Conservation (phyloP, 2,888 invertebrate genomes). For the Agrotis exclamationis region DNA sequence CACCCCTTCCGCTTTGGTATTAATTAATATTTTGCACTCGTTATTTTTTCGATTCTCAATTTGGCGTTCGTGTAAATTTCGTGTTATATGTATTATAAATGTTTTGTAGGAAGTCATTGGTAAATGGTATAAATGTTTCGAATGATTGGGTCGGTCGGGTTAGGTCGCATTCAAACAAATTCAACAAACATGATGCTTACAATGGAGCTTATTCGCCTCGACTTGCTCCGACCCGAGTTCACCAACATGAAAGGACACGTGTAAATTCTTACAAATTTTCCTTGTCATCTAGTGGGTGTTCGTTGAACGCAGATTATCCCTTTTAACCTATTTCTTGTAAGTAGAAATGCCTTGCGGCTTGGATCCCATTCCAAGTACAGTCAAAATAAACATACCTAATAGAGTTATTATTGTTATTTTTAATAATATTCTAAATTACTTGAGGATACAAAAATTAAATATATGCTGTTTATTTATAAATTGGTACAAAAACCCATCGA, state of each 20-base stretch:
- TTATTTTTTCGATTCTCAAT: constrained; percentile 12
- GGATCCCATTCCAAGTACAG: constrained; percentile 6
- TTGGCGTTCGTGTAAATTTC: neutral
- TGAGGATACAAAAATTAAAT: constrained; percentile 5
- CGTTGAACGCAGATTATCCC: constrained; percentile 38
- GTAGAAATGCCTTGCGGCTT: constrained; percentile 25
- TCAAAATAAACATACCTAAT: constrained; percentile 17
- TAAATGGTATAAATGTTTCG: constrained; percentile 17
- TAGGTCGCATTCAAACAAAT: constrained; percentile 4
- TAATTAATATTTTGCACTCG: constrained; percentile 35
- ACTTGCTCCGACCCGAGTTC: constrained; percentile 5
- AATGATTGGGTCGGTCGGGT: neutral
- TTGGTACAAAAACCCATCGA: constrained; percentile 8
- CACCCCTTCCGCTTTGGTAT: constrained; percentile 7
- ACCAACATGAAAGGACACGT: constrained; percentile 2
- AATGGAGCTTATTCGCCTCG: neutral
- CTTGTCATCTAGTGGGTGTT: constrained; percentile 17
- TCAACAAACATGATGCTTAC: neutral
- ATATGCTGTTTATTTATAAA: neutral
- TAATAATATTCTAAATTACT: constrained; percentile 1
- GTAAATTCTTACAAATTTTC: constrained; percentile 23
- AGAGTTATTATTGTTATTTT: neutral
- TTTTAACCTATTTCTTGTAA: constrained; percentile 26
- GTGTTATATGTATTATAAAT: neutral
- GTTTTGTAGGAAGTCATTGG: constrained; percentile 1